Conservation (phyloP, 2,888 invertebrate genomes). For the Cephonodes hylas region DNA sequence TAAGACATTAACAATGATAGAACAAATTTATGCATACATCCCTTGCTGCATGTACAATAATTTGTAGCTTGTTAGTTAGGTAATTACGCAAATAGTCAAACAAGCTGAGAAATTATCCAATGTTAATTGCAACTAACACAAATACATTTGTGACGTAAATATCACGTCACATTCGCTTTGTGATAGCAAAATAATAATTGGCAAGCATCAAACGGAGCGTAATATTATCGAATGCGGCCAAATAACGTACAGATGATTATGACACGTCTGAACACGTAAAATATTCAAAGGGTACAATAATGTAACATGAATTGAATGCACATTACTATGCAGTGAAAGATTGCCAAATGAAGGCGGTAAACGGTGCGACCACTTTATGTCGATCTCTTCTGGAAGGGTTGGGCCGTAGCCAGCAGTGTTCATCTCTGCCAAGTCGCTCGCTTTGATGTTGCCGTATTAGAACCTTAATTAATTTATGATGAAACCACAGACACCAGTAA, state of each 20-base stretch:
- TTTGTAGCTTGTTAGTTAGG: neutral
- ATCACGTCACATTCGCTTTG: neutral
- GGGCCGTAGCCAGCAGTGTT: conserved; percentile 50
- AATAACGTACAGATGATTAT: neutral
- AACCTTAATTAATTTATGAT: conserved; percentile 22
- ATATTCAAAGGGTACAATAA: conserved; percentile 4
- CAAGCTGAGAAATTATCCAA: neutral
- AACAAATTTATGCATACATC: neutral
- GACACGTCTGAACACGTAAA: neutral
- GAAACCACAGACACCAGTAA: neutral
- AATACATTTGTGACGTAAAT: neutral
- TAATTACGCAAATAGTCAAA: neutral
- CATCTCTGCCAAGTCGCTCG: conserved; percentile 49
- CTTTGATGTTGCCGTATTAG: conserved; percentile 46
- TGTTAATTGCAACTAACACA: conserved; percentile 11
- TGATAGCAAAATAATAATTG: neutral
- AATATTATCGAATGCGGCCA: neutral
- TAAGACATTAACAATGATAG: no score
- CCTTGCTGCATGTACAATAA: neutral
- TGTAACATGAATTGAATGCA: conserved; percentile 45
- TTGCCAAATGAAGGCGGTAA: conserved; percentile 68
- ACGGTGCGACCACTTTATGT: conserved; percentile 56
- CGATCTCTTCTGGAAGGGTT: conserved; percentile 46
- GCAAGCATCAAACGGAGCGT: neutral
- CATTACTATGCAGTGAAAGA: conserved; percentile 61